Conservation (phyloP, 1,140 invertebrate species). For the Argopecten irradians region DNA sequence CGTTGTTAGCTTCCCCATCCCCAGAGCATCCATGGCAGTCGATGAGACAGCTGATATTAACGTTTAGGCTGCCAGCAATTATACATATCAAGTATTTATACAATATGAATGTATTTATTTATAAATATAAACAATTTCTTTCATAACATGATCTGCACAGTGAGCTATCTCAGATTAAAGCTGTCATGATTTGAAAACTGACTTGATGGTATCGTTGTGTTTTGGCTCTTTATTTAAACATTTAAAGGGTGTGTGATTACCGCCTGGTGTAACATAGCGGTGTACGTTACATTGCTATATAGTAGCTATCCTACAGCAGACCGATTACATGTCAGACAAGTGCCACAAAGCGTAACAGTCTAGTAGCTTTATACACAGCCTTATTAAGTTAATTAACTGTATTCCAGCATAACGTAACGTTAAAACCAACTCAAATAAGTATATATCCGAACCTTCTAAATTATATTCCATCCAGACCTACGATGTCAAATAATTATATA, state of each 20-base stretch:
- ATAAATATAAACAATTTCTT: neutral
- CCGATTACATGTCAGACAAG: neutral
- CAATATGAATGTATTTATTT: neutral
- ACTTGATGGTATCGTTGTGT: neutral
- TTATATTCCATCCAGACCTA: too few relatives aligned
- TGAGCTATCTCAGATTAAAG: neutral
- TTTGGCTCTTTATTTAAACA: slow-evolving; percentile 18
- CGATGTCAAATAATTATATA: too few relatives aligned
- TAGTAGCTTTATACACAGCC: neutral
- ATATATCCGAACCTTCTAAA: too few relatives aligned
- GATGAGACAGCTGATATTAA: neutral
- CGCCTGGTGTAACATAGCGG: neutral
- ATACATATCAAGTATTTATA: neutral
- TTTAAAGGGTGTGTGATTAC: neutral
- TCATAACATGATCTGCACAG: neutral
- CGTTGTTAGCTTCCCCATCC: neutral
- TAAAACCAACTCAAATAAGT: too few relatives aligned
- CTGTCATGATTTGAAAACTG: neutral
- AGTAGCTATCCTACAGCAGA: neutral
- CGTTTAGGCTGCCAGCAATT: neutral
- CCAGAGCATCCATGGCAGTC: neutral
- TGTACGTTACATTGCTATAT: neutral
- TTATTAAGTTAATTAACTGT: neutral
- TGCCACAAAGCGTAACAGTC: neutral
- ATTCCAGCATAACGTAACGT: too few relatives aligned